Conservation (phyloP, 2,113 vertebrate species). For the Acanthisitta chloris region DNA sequence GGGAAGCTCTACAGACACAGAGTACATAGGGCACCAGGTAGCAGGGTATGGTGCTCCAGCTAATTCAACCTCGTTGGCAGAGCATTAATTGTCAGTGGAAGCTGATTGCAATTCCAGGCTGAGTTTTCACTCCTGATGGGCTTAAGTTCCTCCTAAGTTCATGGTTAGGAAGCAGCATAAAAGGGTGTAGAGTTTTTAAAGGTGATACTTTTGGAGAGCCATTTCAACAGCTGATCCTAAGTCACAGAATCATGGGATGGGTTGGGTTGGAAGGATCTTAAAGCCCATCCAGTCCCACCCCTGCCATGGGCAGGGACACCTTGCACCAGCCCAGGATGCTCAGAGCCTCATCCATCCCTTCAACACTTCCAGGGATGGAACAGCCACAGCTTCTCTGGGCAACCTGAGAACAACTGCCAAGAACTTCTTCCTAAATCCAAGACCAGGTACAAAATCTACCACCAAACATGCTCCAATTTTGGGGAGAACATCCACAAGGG, state of each 20-base stretch:
- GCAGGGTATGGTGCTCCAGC: neutral
- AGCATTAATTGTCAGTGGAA: slow-evolving; percentile 44
- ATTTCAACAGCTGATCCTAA: neutral
- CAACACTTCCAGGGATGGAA: neutral
- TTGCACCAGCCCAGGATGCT: fast-evolving
- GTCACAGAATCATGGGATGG: neutral
- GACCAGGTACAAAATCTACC: neutral
- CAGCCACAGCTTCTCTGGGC: neutral
- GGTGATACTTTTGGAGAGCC: neutral
- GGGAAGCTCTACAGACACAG: neutral
- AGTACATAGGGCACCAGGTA: slow-evolving; percentile 14
- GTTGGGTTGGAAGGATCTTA: neutral
- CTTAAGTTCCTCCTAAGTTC: no score
- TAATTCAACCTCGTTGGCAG: slow-evolving; percentile 70
- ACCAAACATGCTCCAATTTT: fast-evolving
- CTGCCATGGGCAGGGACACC: neutral
- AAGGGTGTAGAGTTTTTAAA: neutral
- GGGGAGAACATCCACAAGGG: fast-evolving
- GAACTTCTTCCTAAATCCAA: neutral
- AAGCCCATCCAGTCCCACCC: neutral
- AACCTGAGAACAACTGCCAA: no score
- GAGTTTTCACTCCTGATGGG: neutral
- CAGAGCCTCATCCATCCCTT: neutral
- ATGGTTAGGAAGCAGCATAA: neutral
- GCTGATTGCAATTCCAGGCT: neutral